phyloP scores from a whole-genome alignment of 2,888 invertebrate species.

The Leptopilina myrica region DNA sequence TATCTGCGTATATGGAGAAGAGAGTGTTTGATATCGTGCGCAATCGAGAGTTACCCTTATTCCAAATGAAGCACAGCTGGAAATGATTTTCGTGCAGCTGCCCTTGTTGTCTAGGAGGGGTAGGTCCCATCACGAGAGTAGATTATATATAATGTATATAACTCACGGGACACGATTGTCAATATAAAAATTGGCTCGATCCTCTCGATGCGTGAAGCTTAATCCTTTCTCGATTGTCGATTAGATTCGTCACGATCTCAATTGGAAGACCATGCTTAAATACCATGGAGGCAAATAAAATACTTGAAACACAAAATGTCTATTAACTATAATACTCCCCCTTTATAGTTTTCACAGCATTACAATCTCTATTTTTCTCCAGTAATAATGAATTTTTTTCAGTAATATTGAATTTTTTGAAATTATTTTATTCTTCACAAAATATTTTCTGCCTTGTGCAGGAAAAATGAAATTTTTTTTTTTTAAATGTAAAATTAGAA shows the following conservation, averaged over 20 bases:
- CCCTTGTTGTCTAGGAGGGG: slow-evolving; percentile 57
- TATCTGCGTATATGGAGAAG: too few species aligned
- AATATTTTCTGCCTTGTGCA: too few species aligned
- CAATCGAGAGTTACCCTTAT: slow-evolving; percentile 58
- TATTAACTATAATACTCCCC: too few species aligned
- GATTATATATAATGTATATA: slow-evolving; percentile 41
- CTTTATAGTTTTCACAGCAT: too few species aligned
- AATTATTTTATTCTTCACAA: too few species aligned
- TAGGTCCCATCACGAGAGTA: slow-evolving; percentile 48
- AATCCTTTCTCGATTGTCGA: slow-evolving; percentile 72
- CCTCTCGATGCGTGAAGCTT: slow-evolving; percentile 60
- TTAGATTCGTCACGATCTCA: slow-evolving; percentile 66
- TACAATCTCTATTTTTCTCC: too few species aligned
- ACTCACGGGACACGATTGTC: slow-evolving; percentile 49
- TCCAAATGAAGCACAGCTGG: slow-evolving; percentile 64
- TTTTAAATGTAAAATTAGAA: too few species aligned
- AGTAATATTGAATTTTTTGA: too few species aligned
- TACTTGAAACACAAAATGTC: background rate
- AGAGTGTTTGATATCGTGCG: slow-evolving; percentile 36
- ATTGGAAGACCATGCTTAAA: slow-evolving; percentile 48
- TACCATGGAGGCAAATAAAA: slow-evolving; percentile 43
- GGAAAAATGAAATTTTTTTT: too few species aligned
- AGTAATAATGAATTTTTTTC: too few species aligned
- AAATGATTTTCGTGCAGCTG: slow-evolving; percentile 68
- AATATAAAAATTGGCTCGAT: slow-evolving; percentile 58